Conservation (phyloP, 2,797 vertebrate genomes). For the Gobio occitaniae region DNA sequence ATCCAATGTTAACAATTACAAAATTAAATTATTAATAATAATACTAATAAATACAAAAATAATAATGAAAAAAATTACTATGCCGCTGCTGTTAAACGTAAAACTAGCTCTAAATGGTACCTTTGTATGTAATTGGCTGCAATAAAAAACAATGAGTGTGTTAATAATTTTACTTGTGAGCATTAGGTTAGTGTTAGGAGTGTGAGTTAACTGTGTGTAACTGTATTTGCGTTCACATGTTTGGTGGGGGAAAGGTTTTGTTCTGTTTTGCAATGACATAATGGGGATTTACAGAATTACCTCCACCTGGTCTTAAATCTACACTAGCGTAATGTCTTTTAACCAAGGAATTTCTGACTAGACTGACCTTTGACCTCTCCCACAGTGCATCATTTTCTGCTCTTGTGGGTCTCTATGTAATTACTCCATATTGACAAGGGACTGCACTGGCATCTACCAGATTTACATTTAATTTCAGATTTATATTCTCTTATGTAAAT, state of each 20-base stretch:
- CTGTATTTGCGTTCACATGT: neutral
- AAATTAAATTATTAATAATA: neutral
- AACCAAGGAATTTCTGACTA: conserved; percentile 4
- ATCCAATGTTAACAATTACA: neutral
- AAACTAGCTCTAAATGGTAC: neutral
- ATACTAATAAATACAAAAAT: neutral
- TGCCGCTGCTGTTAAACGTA: neutral
- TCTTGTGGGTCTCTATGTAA: conserved; percentile 54
- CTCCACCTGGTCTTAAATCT: neutral
- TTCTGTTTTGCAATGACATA: neutral
- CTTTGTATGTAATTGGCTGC: neutral
- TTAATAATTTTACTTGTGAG: neutral
- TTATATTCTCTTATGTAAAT: conserved; percentile 85
- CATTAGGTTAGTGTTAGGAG: neutral
- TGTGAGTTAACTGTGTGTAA: neutral
- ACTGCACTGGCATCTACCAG: conserved; percentile 71
- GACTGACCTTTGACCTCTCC: conserved; percentile 48
- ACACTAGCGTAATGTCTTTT: conserved; percentile 8
- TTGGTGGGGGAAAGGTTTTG: neutral
- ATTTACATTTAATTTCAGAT: conserved; percentile 76
- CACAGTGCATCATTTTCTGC: conserved; percentile 46
- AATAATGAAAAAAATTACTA: neutral
- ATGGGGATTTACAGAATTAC: neutral
- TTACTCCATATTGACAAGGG: conserved; percentile 70
- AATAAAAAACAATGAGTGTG: neutral